phyloP scores from a whole-genome alignment of 2,797 vertebrate species.

The Galagoides demidoff region DNA sequence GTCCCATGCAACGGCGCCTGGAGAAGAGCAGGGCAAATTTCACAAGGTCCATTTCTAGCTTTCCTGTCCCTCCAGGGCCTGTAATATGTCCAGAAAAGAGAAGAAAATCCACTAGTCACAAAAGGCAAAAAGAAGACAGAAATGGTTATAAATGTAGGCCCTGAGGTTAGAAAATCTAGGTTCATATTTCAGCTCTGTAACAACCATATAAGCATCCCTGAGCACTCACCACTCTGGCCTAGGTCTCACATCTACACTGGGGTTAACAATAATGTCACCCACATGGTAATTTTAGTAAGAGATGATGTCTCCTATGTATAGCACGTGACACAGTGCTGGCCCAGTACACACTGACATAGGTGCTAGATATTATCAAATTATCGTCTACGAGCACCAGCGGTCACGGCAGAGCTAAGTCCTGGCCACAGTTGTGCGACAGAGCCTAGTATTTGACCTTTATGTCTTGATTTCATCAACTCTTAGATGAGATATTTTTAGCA shows the following conservation, averaged over 20 bases:
- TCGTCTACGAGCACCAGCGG: background rate
- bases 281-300: background rate
- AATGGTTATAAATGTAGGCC: background rate
- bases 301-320: background rate
- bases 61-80: background rate
- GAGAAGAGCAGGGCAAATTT: conserved; percentile 56
- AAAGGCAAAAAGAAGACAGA: background rate
- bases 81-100: background rate
- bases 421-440: background rate
- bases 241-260: background rate
- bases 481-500: conserved; percentile 4
- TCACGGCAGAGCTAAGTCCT: background rate
- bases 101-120: background rate
- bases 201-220: background rate
- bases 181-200: background rate
- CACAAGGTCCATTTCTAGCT: conserved; percentile 29
- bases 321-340: background rate
- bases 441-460: background rate
- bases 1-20: background rate
- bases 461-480: background rate
- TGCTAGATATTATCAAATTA: background rate
- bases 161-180: background rate
- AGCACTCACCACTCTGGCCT: background rate
- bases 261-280: background rate
- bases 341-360: background rate